A percentile compares a stretch with the other conserved stretches of the same genome.
These are phyloP conservation scores for Danaus melanippus DNA, from an alignment of 1,140 invertebrate species.

Conservation along the genomic window DNA sequence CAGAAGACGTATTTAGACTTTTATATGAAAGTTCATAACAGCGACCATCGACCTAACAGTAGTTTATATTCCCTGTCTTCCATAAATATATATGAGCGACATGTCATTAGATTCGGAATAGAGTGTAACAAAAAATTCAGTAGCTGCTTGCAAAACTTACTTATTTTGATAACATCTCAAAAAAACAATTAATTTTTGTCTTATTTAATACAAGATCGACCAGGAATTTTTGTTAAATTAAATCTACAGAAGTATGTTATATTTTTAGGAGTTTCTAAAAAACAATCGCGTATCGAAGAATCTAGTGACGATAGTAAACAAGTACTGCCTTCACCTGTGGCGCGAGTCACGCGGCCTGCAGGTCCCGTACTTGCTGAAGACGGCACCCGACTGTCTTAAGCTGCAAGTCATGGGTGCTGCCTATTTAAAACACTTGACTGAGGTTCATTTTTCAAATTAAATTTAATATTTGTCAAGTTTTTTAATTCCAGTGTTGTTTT, in stretches of 20 bases:
- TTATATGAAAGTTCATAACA: too few relatives aligned
- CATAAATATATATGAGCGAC: too few relatives aligned
- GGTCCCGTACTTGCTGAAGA: conserved; percentile 45
- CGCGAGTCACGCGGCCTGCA: conserved; percentile 46
- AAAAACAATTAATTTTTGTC: too few relatives aligned
- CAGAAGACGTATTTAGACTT: too few relatives aligned
- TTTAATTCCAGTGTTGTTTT: neutral
- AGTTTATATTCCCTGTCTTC: too few relatives aligned
- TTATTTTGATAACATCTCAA: too few relatives aligned
- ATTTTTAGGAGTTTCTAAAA: conserved; percentile 47
- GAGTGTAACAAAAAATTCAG: too few relatives aligned
- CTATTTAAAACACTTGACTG: conserved; percentile 36
- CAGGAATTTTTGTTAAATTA: too few relatives aligned
- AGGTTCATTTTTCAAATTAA: conserved; percentile 16
- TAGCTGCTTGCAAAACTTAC: too few relatives aligned
- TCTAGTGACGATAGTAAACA: conserved; percentile 43
- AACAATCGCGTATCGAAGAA: conserved; percentile 55
- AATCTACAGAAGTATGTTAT: neutral
- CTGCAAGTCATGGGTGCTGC: conserved; percentile 47
- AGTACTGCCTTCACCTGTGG: conserved; percentile 55
- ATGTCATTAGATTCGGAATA: too few relatives aligned
- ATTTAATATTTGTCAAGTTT: neutral
- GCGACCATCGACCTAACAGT: too few relatives aligned
- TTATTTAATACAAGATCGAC: too few relatives aligned
- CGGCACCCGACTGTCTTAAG: conserved; percentile 41